phyloP scores from a whole-genome alignment of 2,888 invertebrate species.

The Formica aserva region DNA sequence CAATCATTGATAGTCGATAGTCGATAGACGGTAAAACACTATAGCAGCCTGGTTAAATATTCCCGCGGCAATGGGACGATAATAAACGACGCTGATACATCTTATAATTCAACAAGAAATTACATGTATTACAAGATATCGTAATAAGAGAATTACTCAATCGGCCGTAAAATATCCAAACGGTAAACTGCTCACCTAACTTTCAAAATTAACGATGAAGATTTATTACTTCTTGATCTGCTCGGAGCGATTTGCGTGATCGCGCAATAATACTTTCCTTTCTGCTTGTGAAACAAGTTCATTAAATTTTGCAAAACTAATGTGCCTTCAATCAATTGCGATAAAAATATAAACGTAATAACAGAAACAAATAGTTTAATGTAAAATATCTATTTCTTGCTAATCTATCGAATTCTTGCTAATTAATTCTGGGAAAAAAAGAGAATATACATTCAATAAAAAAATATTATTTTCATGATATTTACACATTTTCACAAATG shows the following conservation, averaged over 20 bases:
- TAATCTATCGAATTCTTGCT: neutral
- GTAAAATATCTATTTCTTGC: neutral
- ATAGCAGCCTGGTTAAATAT: constrained; percentile 30
- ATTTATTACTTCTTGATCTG: neutral
- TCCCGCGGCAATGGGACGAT: constrained; percentile 34
- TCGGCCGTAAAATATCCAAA: constrained; percentile 31
- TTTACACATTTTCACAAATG: neutral
- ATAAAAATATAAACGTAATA: constrained; percentile 4
- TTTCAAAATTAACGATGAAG: constrained; percentile 37
- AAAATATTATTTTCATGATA: neutral
- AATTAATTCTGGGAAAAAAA: neutral
- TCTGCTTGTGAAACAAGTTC: constrained; percentile 2
- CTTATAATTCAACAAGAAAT: constrained; percentile 26
- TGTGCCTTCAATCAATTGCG: neutral
- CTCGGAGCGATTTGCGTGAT: neutral
- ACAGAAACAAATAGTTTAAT: neutral
- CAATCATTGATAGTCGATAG: constrained; percentile 56
- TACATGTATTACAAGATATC: neutral
- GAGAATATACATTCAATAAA: neutral
- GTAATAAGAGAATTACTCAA: constrained; percentile 28
- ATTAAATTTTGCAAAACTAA: neutral
- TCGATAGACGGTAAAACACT: constrained; percentile 43
- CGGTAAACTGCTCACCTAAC: neutral
- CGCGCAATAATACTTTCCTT: constrained; percentile 8
- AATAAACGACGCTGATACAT: constrained; percentile 35